Evolutionary conservation across 1,140 invertebrate genomes (phyloP), one percentile per base, ranked within the genome.

Genomic region (Phocides pigmalion): DNA sequence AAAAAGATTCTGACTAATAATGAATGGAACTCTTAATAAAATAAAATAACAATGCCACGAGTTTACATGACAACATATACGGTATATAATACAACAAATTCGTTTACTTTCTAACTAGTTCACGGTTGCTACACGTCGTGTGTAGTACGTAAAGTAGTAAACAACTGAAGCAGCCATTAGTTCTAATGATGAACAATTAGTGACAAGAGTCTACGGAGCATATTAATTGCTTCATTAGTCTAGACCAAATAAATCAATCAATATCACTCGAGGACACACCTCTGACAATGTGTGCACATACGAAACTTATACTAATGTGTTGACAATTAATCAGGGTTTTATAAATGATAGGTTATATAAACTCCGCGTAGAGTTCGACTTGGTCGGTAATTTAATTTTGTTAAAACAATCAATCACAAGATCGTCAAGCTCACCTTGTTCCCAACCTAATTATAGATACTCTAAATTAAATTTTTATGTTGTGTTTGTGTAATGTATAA

Each of bases 191-290:
- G 17, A 49, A 49, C 20, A 58, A 41, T 65, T 65, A 39, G 50
- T 47, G 28, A 53, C 58, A 66, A 54, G 39, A 37, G 47, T 62
- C 37, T 37, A 42, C n/a, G 25, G 41, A 28, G 20, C 49, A 14
- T 46, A 17, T 49, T 66, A 50, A 66, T 66, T 53, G 50, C 64
- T 61, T 66, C 32, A 37, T 59, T 62, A 62, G 56, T 51, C 53
- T 35, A 51, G 64, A 51, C 50, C 64, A 61, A 61, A 61, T 59
- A 50, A 66, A 66, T 66, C 56, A 66, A 66, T 66, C 64, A 61
- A 64, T 56, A 54, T 59, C 56, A 58, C 9, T 41, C 28, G 17
- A 39, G 47, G 64, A 20, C 56, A 22, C 56, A 59, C 56, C 56
- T 59, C n/a, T 42, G 28, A n/a, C 41, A 4, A 19, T 59, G 16